These are phyloP conservation scores for Drosophila suboccidentalis DNA, from an alignment of 2,888 invertebrate species.

Conservation along the genomic window DNA sequence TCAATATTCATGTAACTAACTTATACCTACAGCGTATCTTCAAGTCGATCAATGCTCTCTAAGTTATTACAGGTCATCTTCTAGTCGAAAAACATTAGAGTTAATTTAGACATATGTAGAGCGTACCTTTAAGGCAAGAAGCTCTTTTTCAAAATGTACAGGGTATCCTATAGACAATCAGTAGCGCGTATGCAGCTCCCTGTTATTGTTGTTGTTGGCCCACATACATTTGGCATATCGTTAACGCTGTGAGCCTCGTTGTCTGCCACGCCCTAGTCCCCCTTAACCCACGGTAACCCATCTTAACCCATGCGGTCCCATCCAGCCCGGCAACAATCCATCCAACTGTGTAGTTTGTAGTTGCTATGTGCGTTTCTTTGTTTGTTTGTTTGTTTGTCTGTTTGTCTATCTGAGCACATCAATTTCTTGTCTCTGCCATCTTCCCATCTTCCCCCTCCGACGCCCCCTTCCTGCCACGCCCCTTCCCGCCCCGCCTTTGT, in stretches of 20 bases:
- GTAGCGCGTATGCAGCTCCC: not conserved
- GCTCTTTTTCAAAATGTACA: not conserved
- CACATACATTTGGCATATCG: slow-evolving; percentile 58
- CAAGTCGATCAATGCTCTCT: not conserved
- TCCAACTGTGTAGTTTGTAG: slow-evolving; percentile 18
- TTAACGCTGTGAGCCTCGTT: slow-evolving; percentile 50
- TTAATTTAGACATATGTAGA: not conserved
- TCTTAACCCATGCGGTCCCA: slow-evolving; percentile 4
- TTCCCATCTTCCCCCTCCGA: not conserved
- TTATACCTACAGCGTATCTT: not conserved
- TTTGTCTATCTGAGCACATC: slow-evolving; percentile 48
- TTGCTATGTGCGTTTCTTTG: slow-evolving; percentile 39
- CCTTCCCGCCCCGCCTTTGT: not conserved
- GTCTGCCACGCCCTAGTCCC: slow-evolving; percentile 39
- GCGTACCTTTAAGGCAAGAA: not conserved
- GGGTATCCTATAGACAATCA: not conserved
- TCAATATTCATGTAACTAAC: not conserved
- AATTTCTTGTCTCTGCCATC: slow-evolving; percentile 42
- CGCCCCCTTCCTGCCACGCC: not conserved
- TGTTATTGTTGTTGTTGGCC: slow-evolving; percentile 43
- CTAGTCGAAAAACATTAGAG: not conserved
- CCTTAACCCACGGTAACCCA: slow-evolving; percentile 30
- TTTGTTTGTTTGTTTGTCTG: slow-evolving; percentile 18
- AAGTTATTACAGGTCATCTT: not conserved
- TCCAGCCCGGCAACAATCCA: slow-evolving; percentile 25